Evolutionary conservation across 2,888 invertebrate genomes (phyloP).

Genomic region (Charanyca ferruginea): DNA sequence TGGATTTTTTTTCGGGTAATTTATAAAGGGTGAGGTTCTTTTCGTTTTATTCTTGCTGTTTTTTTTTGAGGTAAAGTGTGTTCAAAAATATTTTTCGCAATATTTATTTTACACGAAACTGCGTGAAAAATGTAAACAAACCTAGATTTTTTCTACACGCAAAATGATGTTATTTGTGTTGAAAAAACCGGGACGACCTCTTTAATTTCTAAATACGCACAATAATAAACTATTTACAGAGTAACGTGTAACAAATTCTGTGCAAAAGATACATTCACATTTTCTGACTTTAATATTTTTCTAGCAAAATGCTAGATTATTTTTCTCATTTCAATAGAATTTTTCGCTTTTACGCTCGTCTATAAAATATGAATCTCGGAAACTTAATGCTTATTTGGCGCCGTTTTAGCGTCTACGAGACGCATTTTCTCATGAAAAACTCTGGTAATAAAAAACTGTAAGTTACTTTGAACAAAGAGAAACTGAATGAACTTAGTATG

Average conservation of each 20-base stretch:
- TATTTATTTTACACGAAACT: constrained; percentile 10
- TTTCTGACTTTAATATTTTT: constrained; percentile 31
- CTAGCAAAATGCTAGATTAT: constrained; percentile 25
- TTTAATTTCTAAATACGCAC: constrained; percentile 65
- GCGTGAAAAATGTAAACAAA: constrained; percentile 35
- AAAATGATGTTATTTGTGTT: constrained; percentile 53
- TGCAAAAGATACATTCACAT: constrained; percentile 36
- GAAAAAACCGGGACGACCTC: constrained; percentile 62
- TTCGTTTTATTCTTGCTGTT: background rate
- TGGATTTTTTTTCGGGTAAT: constrained; percentile 21
- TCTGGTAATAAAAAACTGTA: constrained; percentile 45
- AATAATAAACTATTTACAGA: constrained; percentile 62
- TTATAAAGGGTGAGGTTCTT: constrained; percentile 13
- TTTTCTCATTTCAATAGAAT: constrained; percentile 24
- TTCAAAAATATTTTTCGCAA: background rate
- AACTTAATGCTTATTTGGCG: constrained; percentile 52
- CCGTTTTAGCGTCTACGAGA: constrained; percentile 44
- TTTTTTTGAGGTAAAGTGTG: background rate
- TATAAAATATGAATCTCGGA: constrained; percentile 59
- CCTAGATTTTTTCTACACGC: constrained; percentile 2
- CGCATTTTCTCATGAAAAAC: constrained; percentile 47
- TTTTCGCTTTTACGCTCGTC: constrained; percentile 46
- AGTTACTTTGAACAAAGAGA: constrained; percentile 48
- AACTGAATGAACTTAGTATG: constrained; percentile 9
- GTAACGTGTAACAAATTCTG: constrained; percentile 51